Evolutionary conservation across 2,113 vertebrate species (phyloP).

Genomic region (Ciconia stormi): DNA sequence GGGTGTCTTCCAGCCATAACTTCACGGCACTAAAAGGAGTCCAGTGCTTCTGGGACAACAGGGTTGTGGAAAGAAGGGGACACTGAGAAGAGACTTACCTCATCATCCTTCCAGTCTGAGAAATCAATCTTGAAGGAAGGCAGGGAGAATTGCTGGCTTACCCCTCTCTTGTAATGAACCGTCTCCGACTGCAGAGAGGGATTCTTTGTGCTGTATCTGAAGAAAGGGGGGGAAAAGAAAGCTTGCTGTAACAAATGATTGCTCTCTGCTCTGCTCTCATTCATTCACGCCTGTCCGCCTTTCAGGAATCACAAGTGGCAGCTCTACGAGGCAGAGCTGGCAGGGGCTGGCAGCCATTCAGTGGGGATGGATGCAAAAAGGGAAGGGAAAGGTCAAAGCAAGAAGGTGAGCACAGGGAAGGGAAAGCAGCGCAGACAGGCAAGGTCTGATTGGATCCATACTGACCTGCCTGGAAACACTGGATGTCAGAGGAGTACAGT

Average conservation of each 20-base stretch:
- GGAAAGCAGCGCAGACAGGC: constrained; percentile 41
- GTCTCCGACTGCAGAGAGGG: constrained; percentile 90
- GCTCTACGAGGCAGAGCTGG: constrained; percentile 44
- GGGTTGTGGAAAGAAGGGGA: neutral
- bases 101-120: constrained; percentile 95
- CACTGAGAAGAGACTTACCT: constrained; percentile 76
- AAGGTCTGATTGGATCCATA: neutral
- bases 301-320: neutral
- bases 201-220: constrained; percentile 91
- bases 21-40: neutral
- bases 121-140: constrained; percentile 97
- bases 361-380: neutral
- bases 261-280: neutral
- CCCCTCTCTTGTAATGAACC: constrained; percentile 93
- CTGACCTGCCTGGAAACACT: constrained; percentile 1
- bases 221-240: neutral
- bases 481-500: neutral
- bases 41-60: neutral
- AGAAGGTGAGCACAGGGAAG: constrained; percentile 40
- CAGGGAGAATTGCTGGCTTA: constrained; percentile 97
- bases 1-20: neutral
- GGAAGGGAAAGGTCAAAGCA: constrained; percentile 9
- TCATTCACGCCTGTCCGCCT: neutral
- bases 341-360: constrained; percentile 7
- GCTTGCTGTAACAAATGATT: neutral